Evolutionary conservation across 2,797 vertebrate genomes (phyloP), one percentile per base, ranked within the genome.

Genomic region (Menidia menidia): DNA sequence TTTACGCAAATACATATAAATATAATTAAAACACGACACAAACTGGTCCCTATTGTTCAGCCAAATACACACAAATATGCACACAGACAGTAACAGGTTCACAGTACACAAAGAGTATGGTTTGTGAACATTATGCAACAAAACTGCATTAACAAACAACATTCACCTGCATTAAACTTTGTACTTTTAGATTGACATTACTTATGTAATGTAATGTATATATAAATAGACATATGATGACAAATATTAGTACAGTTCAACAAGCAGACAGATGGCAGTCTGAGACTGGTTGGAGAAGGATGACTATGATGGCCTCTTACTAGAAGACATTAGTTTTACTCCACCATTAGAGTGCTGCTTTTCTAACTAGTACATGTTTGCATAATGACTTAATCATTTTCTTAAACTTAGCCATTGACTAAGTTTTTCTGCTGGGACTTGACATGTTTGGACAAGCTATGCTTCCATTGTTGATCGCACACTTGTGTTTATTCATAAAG

Each of bases 91-190:
- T 52, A 51, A 30, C 45, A 32, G 33, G 53, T n/a, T 11, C 39
- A 39, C 6, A 6, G 42, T 18, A 14, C 43, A 72, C 69, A 54
- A 54, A 68, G 33, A 64, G 43, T 32, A 44, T 42, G 2, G 18
- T 62, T 25, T 64, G 9, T 65, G 25, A 3, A 10, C 19, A 19
- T 79, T 81, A 66, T 50, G 59, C 73, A 81, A 80, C 79, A 7
- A 60, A 12, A 6, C 3, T n/a, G 25, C 42, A 59, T 54, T 66
- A 71, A 25, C 6, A 51, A 57, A 64, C 39, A 62, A 16, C 35
- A 41, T 63, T 82, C 57, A 60, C 53, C 41, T n/a, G 19, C 48
- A 42, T n/a, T 57, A 60, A 44, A 32, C 12, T 0, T 1, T 53
- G 13, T 44, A 5, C 1, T 6, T 10, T 68, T 12, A 16, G 2